phyloP scores from a whole-genome alignment of 2,113 vertebrate species.

The Urocolius indicus region DNA sequence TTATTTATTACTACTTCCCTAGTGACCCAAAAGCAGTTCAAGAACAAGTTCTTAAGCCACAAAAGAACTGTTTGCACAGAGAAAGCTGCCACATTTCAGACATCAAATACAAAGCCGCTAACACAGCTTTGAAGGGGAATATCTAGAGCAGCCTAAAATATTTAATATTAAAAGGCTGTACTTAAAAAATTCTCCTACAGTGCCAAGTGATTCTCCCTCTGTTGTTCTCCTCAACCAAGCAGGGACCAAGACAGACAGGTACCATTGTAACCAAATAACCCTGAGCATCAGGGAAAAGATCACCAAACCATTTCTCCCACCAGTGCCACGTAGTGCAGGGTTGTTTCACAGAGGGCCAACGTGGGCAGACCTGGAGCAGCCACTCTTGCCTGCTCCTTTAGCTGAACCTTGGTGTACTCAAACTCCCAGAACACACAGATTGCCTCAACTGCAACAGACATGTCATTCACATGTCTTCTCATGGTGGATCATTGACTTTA shows the following conservation, averaged over 20 bases:
- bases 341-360: neutral
- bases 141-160: neutral
- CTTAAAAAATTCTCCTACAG: neutral
- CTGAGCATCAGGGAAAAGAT: neutral
- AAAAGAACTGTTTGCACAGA: conserved; percentile 35
- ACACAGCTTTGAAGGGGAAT: neutral
- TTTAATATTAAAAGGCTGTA: neutral
- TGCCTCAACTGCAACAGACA: neutral
- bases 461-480: neutral
- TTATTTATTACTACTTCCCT: neutral
- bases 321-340: neutral
- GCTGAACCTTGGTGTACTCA: neutral
- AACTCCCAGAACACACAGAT: neutral
- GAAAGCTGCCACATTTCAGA: neutral
- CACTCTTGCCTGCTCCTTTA: neutral
- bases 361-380: neutral
- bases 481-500: neutral
- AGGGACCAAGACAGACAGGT: neutral
- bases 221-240: neutral
- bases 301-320: neutral
- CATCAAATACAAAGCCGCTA: neutral
- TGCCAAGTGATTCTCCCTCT: neutral
- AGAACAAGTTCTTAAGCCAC: neutral
- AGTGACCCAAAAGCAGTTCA: neutral
- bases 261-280: neutral